phyloP scores from a whole-genome alignment of 2,113 vertebrate genomes.

The Periophthalmodon schlosseri region DNA sequence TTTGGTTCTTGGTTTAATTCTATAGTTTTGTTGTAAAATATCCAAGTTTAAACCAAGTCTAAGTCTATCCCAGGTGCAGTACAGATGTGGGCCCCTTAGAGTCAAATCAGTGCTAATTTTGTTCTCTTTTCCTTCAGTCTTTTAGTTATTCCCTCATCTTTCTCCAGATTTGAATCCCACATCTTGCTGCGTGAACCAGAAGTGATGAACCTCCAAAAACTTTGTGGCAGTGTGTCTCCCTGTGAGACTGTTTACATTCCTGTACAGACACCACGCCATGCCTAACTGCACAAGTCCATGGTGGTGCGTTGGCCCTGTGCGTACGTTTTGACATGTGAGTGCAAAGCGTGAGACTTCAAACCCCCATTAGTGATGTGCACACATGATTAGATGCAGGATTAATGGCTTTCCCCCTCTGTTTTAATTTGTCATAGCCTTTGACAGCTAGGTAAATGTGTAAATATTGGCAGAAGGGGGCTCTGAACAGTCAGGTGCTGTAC shows the following conservation, averaged over 20 bases:
- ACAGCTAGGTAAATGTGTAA: slow-evolving; percentile 11
- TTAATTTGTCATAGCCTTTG: neutral
- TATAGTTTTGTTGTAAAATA: too few relatives aligned
- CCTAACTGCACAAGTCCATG: slow-evolving; percentile 46
- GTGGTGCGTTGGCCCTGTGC: slow-evolving; percentile 19
- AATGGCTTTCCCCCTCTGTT: neutral
- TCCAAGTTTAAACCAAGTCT: too few relatives aligned
- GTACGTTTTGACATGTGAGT: neutral
- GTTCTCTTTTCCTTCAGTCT: neutral
- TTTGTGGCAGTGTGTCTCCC: slow-evolving; percentile 14
- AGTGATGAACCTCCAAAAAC: slow-evolving; percentile 20
- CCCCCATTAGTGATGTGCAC: slow-evolving; percentile 40
- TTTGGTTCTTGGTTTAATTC: too few relatives aligned
- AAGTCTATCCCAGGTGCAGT: neutral
- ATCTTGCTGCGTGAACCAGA: neutral
- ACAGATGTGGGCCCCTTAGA: slow-evolving; percentile 28
- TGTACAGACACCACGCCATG: slow-evolving; percentile 24
- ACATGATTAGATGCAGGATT: slow-evolving; percentile 23
- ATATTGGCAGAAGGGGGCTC: slow-evolving; percentile 20
- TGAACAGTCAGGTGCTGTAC: slow-evolving; percentile 14
- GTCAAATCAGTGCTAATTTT: slow-evolving; percentile 5
- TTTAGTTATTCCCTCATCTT: neutral
- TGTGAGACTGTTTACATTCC: slow-evolving; percentile 54
- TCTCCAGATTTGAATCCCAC: slow-evolving; percentile 19
- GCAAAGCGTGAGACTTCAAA: slow-evolving; percentile 16